These are phyloP conservation scores for Gymnothorax reevesii DNA, from an alignment of 2,797 vertebrate genomes.

Conservation along the genomic window DNA sequence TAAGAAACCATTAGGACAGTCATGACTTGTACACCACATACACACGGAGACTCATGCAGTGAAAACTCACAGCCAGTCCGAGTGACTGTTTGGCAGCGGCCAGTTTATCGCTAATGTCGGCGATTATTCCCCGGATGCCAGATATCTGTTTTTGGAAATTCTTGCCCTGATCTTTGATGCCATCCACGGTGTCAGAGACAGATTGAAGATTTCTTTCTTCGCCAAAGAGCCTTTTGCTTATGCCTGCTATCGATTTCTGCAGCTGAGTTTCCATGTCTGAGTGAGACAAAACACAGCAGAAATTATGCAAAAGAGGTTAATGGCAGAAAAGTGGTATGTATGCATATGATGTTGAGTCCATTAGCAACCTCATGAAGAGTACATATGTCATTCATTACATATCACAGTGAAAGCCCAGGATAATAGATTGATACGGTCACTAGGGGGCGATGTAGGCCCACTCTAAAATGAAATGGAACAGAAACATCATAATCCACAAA, in stretches of 20 bases:
- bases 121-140: slow-evolving; percentile 65
- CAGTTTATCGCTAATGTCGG: slow-evolving; percentile 70
- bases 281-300: slow-evolving; percentile 14
- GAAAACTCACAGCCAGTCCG: slow-evolving; percentile 62
- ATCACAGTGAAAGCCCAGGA: not conserved
- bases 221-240: slow-evolving; percentile 64
- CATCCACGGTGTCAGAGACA: slow-evolving; percentile 47
- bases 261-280: slow-evolving; percentile 73
- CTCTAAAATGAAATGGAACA: not conserved
- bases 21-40: not conserved
- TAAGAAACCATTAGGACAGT: not conserved
- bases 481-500: not conserved
- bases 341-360: not conserved
- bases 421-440: not conserved
- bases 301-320: not conserved
- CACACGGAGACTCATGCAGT: not conserved
- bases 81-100: slow-evolving; percentile 60
- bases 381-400: not conserved
- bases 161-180: slow-evolving; percentile 54
- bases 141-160: slow-evolving; percentile 66
- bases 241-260: slow-evolving; percentile 64
- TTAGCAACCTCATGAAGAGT: not conserved
- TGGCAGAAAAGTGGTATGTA: not conserved
- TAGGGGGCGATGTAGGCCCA: not conserved
- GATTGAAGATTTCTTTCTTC: slow-evolving; percentile 64